Evolutionary conservation across 2,113 vertebrate genomes (phyloP), one percentile per base, ranked within the genome.

Genomic region (Cricetomys ansorgei): DNA sequence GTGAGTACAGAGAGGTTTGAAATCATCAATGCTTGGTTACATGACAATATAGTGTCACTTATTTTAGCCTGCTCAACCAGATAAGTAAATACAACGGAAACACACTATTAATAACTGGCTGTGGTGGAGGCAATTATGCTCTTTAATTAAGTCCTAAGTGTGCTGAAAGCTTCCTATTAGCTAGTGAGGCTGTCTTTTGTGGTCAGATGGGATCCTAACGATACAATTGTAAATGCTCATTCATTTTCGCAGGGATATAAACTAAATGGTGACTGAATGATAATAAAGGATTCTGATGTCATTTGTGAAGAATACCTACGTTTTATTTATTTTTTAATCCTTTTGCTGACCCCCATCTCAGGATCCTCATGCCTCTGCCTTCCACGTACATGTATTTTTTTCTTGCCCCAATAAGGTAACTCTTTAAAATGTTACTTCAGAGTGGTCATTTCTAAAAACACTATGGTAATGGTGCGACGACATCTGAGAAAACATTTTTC

Each of bases 221-320:
- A 77, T 79, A 64, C 53, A 77, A 79, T 45, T 83, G 29, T 31
- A 87, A 73, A 65, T 37, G 62, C 76, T 57, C 2, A 15, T 88
- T 88, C 80, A 65, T 85, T 79, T 88, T 96, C 96, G 0, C 55
- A 91, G 55, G 91, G 27, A 94, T 69, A 89, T n/a, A 86, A 75
- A 88, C 50, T 80, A 80, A 93, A 55, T 69, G 64, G 75, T 50
- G 80, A 67, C 29, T 64, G 31, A 93, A 69, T 34, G 85, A 85
- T 17, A 53, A 73, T 79, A 57, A 34, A 43, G 57, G 64, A 62
- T 93, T 91, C 40, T 17, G 40, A 73, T 45, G 23, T 15, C 23
- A 23, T 85, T 25, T 89, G 19, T 80, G 19, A 84, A 80, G 77
- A 80, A 67, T 34, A 88, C 45, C 17, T 40, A 5, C 70, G 25